Percentiles rank a stretch among this genome's conserved stretches.
These are phyloP conservation scores for Pachyseris speciosa DNA, from an alignment of 64 coral and sea anemone genomes.

Conservation along the genomic window DNA sequence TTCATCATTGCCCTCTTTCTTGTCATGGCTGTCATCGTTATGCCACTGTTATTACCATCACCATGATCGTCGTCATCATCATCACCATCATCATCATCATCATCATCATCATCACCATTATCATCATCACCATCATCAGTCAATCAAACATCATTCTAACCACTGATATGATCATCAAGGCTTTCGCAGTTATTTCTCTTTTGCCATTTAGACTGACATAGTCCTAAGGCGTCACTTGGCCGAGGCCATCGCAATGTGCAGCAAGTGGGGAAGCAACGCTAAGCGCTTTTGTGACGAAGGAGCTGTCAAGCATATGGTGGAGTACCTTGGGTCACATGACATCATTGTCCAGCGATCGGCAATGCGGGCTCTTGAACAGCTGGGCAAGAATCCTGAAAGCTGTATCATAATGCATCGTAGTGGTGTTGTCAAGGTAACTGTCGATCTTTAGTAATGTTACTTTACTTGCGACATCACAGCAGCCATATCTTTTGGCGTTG, in stretches of 20 bases:
- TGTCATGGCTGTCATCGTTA: no score
- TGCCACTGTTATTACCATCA: no score
- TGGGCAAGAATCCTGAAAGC: constrained; percentile 68
- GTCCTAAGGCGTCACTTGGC: constrained; percentile 67
- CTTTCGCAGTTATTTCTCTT: background rate
- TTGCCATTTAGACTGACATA: constrained; percentile 61
- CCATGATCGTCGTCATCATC: background rate
- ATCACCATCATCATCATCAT: background rate
- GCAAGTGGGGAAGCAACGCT: constrained; percentile 83
- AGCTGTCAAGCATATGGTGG: constrained; percentile 77
- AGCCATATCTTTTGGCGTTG: no score
- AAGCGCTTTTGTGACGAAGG: constrained; percentile 72
- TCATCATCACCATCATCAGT: background rate
- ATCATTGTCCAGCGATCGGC: constrained; percentile 75
- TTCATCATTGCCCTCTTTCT: no score
- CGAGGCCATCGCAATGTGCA: constrained; percentile 86
- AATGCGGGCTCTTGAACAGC: constrained; percentile 77
- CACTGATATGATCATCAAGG: background rate
- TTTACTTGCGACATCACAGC: no score
- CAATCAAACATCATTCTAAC: background rate
- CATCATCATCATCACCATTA: background rate
- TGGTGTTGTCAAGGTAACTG: constrained; percentile 84
- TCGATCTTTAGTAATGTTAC: no score
- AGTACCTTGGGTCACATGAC: constrained; percentile 76
- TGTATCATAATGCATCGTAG: constrained; percentile 87